Evolutionary conservation across 2,797 vertebrate species (phyloP).

Genomic region (Anguilla obscura): DNA sequence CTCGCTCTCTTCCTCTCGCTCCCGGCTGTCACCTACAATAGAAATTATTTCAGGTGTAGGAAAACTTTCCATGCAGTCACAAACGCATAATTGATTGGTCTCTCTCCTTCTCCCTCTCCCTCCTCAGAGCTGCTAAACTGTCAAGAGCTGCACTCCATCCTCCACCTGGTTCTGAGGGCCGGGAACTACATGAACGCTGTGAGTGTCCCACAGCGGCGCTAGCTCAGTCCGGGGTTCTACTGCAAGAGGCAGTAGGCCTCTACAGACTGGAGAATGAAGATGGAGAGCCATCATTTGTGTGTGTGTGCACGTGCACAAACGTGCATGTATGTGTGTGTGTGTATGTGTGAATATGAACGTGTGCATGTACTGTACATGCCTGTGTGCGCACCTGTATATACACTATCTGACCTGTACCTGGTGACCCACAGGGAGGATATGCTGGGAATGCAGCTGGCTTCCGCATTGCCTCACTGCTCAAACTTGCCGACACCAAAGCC

Average conservation of each 20-base stretch:
- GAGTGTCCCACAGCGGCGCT: slow-evolving; percentile 50
- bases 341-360: slow-evolving; percentile 33
- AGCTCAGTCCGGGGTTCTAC: background rate
- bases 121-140: slow-evolving; percentile 75
- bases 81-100: background rate
- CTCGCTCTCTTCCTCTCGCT: background rate
- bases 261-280: slow-evolving; percentile 29
- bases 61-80: background rate
- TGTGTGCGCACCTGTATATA: slow-evolving; percentile 37
- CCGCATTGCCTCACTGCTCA: slow-evolving; percentile 77
- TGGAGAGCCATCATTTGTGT: slow-evolving; percentile 10
- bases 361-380: slow-evolving; percentile 51
- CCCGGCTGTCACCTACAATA: background rate
- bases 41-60: background rate
- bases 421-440: slow-evolving; percentile 74
- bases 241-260: background rate
- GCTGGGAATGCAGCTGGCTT: slow-evolving; percentile 80
- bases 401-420: slow-evolving; percentile 50
- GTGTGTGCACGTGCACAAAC: slow-evolving; percentile 39
- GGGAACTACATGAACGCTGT: slow-evolving; percentile 86
- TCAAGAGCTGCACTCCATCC: slow-evolving; percentile 77
- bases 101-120: background rate
- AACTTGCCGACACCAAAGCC: slow-evolving; percentile 81
- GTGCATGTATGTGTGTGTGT: slow-evolving; percentile 31
- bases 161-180: slow-evolving; percentile 79